These are phyloP conservation scores for Acinonyx jubatus DNA, from an alignment of 2,113 vertebrate species.

Conservation along the genomic window DNA sequence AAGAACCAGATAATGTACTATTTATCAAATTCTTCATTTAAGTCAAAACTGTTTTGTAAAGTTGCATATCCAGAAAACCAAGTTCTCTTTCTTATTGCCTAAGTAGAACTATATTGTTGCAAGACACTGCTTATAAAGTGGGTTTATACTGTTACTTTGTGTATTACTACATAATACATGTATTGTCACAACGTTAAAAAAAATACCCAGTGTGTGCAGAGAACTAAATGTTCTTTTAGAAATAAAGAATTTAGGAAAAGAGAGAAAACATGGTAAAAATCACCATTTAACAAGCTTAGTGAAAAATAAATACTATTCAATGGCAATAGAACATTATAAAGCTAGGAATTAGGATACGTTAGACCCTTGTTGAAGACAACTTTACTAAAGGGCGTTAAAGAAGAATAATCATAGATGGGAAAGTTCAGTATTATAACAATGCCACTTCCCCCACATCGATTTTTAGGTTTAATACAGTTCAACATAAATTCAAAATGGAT, in stretches of 20 bases:
- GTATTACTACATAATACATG: background rate
- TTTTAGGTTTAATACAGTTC: background rate
- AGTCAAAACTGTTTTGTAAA: constrained; percentile 44
- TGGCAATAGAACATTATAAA: background rate
- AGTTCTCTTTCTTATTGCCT: constrained; percentile 1
- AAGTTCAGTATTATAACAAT: background rate
- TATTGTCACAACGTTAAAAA: background rate
- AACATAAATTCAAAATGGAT: background rate
- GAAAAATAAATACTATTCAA: background rate
- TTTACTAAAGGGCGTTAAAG: background rate
- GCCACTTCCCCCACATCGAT: background rate
- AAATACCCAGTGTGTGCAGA: constrained; percentile 23
- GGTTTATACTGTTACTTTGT: background rate
- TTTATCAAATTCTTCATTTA: background rate
- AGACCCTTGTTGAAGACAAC: background rate
- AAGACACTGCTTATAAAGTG: background rate
- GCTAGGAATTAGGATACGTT: background rate
- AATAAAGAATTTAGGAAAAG: background rate
- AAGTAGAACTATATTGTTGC: background rate
- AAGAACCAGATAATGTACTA: constrained; percentile 31
- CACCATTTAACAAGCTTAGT: background rate
- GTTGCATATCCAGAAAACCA: constrained; percentile 11
- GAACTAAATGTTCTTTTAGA: background rate
- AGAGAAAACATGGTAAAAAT: constrained; percentile 33
- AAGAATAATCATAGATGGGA: background rate